Percentiles rank a stretch among this genome's conserved stretches.
Conservation (phyloP, 2,797 vertebrate genomes). For the Staurois parvus region DNA sequence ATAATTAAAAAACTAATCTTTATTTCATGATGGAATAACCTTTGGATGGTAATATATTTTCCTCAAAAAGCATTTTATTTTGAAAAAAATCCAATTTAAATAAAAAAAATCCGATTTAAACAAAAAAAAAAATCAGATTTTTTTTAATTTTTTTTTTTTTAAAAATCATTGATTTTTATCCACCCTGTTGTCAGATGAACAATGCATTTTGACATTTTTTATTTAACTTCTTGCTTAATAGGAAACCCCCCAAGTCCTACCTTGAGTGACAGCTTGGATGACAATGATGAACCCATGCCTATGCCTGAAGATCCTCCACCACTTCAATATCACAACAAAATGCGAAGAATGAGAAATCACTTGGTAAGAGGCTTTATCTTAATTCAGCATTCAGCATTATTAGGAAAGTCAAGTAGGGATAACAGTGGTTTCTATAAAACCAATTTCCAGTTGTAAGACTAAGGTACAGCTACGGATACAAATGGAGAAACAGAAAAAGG, state of each 20-base stretch:
- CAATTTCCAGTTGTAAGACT: not conserved
- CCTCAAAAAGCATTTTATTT: too few relatives aligned
- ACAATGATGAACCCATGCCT: slow-evolving; percentile 94
- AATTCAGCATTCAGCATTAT: not conserved
- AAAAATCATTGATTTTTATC: too few relatives aligned
- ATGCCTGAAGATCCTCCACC: slow-evolving; percentile 95
- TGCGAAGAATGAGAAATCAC: slow-evolving; percentile 86
- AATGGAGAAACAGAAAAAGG: too few relatives aligned
- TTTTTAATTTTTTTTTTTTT: too few relatives aligned
- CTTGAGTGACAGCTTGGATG: slow-evolving; percentile 87
- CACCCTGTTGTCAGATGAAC: too few relatives aligned
- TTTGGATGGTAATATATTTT: too few relatives aligned
- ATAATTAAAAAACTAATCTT: too few relatives aligned
- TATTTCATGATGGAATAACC: too few relatives aligned
- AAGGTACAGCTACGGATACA: not conserved
- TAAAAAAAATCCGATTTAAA: too few relatives aligned
- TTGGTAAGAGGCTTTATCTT: slow-evolving; percentile 74
- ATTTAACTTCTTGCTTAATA: slow-evolving; percentile 64
- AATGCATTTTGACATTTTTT: not conserved
- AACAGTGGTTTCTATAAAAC: not conserved
- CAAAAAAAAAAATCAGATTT: too few relatives aligned
- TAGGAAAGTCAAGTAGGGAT: not conserved
- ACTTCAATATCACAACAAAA: slow-evolving; percentile 85
- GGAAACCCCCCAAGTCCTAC: slow-evolving; percentile 92
- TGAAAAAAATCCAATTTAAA: too few relatives aligned